Conservation (phyloP, 2,113 vertebrate species). For the Mobula birostris region DNA sequence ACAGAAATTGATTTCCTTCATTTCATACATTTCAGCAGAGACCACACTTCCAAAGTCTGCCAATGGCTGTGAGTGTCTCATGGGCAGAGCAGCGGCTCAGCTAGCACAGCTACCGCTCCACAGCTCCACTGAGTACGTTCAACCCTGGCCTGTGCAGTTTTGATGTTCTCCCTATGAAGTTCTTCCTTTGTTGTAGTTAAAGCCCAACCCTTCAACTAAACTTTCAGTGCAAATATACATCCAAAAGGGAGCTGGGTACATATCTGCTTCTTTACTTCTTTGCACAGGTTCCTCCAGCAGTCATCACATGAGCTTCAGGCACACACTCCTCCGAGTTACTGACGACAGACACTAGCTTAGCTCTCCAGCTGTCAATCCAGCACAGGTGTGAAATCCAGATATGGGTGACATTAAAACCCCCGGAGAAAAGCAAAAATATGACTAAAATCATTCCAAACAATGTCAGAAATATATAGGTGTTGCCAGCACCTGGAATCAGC, state of each 20-base stretch:
- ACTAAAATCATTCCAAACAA: background rate
- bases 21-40: background rate
- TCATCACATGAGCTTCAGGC: background rate
- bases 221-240: no score
- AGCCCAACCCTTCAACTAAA: no score
- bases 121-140: background rate
- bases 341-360: background rate
- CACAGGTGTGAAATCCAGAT: constrained; percentile 2
- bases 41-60: background rate
- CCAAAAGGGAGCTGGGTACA: no score
- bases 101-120: no score
- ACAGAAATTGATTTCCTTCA: background rate
- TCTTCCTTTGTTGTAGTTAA: no score
- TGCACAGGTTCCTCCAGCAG: background rate
- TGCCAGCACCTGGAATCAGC: background rate
- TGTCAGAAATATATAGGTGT: background rate
- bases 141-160: no score
- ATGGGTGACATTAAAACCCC: background rate
- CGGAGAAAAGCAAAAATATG: background rate
- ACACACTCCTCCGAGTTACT: background rate
- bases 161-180: no score
- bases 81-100: no score
- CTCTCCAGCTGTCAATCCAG: background rate
- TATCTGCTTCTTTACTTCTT: background rate
- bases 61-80: background rate